A percentile compares a stretch with the other conserved stretches of the same genome.
phyloP scores from a whole-genome alignment of 1,140 invertebrate species.

The Trachelipus rathkii region DNA sequence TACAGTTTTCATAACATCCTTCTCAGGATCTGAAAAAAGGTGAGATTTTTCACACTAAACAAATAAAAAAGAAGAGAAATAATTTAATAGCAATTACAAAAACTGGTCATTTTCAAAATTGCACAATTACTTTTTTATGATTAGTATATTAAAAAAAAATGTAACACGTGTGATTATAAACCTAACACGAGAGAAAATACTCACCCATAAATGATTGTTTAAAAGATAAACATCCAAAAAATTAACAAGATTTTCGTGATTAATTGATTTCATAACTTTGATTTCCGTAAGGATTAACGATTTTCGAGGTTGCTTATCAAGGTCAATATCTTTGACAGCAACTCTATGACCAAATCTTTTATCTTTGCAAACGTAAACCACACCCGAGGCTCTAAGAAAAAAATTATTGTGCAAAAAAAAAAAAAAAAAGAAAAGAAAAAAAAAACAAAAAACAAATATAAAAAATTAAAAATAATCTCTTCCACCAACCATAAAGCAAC shows the following conservation, averaged over 20 bases:
- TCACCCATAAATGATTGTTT: constrained; percentile 85
- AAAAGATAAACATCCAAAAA: constrained; percentile 89
- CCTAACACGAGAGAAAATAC: constrained; percentile 3
- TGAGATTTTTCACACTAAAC: no score
- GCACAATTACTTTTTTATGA: no score
- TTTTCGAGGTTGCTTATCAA: constrained; percentile 88
- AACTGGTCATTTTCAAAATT: no score
- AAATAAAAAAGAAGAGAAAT: no score
- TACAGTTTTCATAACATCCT: no score
- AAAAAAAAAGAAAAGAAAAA: constrained; percentile 8
- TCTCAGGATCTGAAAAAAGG: no score
- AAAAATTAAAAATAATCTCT: not conserved
- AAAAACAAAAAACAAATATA: constrained; percentile 13
- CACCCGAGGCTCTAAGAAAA: constrained; percentile 67
- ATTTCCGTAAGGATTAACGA: constrained; percentile 94
- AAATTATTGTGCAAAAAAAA: constrained; percentile 17
- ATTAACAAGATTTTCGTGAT: constrained; percentile 95
- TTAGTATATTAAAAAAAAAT: no score
- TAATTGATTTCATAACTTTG: constrained; percentile 84
- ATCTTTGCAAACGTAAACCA: constrained; percentile 85
- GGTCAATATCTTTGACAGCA: constrained; percentile 93
- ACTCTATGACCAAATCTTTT: constrained; percentile 65
- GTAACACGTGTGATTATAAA: no score
- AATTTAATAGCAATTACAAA: no score
- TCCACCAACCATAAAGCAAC: not conserved